Base-by-base conservation (phyloP, 2,888 invertebrate genomes). In the Aphidius colemani region DNA sequence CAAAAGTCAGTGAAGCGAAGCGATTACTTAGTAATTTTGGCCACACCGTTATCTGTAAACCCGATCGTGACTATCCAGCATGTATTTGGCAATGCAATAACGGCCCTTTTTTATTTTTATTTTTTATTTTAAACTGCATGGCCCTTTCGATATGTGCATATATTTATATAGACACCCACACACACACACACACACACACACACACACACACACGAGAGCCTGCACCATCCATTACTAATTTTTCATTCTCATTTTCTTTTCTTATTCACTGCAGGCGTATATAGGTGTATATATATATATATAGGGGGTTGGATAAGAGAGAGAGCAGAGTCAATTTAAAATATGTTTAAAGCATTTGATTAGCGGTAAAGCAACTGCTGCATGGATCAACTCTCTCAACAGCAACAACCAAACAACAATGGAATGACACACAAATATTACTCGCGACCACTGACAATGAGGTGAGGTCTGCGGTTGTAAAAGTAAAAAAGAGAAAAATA, bases 21-120 rank as follows among this genome's bases (percentile, higher is more conserved):
- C 68, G 68, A 69, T 70, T 69, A 69, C 69, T 70, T 70, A 67
- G 69, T 70, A 69, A 72, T 70, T 69, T 70, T 65, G 68, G 65
- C 45, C 66, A 69, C 65, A 60, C 69, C 71, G 70, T 71, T 71
- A 72, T 70, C 68, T 67, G 59, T 64, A 66, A 69, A 69, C 64
- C 64, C 59, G 56, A 64, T 68, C 63, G 68, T 68, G 59, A 69
- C 67, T 65, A 67, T 66, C 60, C 66, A 49, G 55, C 61, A 49
- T 61, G 61, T 56, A 61, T 61, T 61, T 46, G 55, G 41, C 61
- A 49, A 56, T 49, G 39, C 50, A 63, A 44, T 50, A 63, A 56
- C 30, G 51, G 51, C 57, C 56, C 57, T 18, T 18, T 18, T 18
- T 18, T 18, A 18, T 18, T 18, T 18, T 18, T 18, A 18, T 18